Evolutionary conservation across 1,140 invertebrate species (phyloP).

Genomic region (Sycobia sp.): DNA sequence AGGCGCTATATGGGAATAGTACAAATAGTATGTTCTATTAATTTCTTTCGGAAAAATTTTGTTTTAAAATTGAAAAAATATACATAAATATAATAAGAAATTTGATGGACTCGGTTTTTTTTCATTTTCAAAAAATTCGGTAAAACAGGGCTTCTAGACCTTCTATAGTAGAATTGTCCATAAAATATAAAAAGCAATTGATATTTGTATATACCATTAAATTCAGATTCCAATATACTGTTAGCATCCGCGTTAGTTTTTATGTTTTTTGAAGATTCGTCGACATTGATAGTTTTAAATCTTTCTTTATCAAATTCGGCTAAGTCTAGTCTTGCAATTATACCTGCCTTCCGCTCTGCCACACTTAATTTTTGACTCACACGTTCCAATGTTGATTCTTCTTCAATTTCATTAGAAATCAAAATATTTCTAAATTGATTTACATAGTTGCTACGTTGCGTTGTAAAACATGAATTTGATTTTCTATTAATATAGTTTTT

Average conservation of each 20-base stretch:
- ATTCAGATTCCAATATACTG: constrained; percentile 45
- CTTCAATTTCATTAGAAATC: constrained; percentile 17
- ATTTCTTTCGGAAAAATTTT: too few relatives aligned
- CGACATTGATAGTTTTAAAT: constrained; percentile 48
- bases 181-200: too few relatives aligned
- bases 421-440: constrained; percentile 15
- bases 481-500: constrained; percentile 43
- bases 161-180: too few relatives aligned
- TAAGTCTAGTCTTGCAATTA: constrained; percentile 42
- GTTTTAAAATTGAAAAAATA: too few relatives aligned
- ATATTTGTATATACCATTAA: constrained; percentile 47
- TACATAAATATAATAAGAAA: not conserved
- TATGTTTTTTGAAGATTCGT: constrained; percentile 33
- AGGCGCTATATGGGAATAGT: too few relatives aligned
- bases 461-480: constrained; percentile 37
- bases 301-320: constrained; percentile 51
- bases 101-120: too few relatives aligned
- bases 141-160: too few relatives aligned
- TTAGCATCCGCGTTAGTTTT: constrained; percentile 37
- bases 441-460: constrained; percentile 1
- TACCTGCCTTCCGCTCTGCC: not conserved
- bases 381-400: constrained; percentile 1
- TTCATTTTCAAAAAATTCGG: too few relatives aligned
- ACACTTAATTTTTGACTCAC: not conserved
- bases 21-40: too few relatives aligned